Base-by-base conservation (phyloP, 2,113 vertebrate genomes). In the Xyrauchen texanus region DNA sequence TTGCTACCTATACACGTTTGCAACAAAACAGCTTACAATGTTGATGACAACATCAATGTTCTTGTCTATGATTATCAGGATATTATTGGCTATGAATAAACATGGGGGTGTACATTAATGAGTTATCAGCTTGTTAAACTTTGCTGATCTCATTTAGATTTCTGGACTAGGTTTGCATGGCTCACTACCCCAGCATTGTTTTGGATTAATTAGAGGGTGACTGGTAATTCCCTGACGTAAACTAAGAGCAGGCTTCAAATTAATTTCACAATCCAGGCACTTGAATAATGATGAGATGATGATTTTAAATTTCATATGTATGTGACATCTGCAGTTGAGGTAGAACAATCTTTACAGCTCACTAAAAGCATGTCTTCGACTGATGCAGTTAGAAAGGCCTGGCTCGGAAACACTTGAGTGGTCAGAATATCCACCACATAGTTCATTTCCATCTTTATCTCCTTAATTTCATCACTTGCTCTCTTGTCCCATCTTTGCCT, bases 121-220 rank as follows among this genome's bases (percentile, higher is more conserved):
- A 68, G 77, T 67, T 72, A 61, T 76, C 72, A 64, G 79, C 84
- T 86, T 74, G 62, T 86, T 83, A 83, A 83, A 79, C 84, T 82
- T 60, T 68, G 57, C 44, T 62, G 65, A 72, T 69, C 82, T 84
- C 77, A 52, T 77, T 79, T 82, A 76, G 65, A 72, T 77, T 53
- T 83, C 75, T 79, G 57, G 55, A 13, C 52, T 60, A 47, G 6
- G 13, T 60, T 13, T 68, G 64, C 72, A 74, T 69, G 79, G 67
- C 72, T 80, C 79, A 83, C 68, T 82, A 81, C 81, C 67, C 73
- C 68, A 52, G 16, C 64, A 77, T 68, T 83, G 79, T 86, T 86
- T 53, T 62, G 49, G 51, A 80, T 75, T 82, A 78, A 84, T 84
- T 82, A 82, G 55, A 66, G 77, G 58, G 58, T 53, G 3, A 69